Conservation (phyloP, 2,888 invertebrate genomes). For the Atherix ibis region DNA sequence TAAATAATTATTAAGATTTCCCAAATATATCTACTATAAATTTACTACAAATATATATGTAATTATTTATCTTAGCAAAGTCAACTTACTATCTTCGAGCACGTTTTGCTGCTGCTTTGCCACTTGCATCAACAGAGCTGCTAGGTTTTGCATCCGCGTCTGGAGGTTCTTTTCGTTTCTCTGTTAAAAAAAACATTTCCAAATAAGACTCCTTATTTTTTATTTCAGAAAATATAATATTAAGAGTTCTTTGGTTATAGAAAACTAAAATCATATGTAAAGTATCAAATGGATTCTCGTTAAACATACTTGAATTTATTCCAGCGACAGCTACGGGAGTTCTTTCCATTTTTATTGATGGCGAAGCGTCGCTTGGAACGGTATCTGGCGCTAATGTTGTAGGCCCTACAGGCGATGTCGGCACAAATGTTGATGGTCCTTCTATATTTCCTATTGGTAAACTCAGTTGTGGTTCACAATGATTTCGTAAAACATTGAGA, state of each 20-base stretch:
- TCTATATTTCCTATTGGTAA: slow-evolving; percentile 30
- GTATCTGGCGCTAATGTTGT: slow-evolving; percentile 34
- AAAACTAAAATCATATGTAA: too few species aligned
- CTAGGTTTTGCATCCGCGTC: slow-evolving; percentile 39
- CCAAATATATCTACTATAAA: too few species aligned
- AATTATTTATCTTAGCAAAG: too few species aligned
- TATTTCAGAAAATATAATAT: too few species aligned
- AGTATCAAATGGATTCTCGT: too few species aligned
- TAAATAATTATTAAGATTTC: not conserved
- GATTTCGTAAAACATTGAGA: slow-evolving; percentile 85
- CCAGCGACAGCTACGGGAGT: slow-evolving; percentile 23
- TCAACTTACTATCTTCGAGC: slow-evolving; percentile 68
- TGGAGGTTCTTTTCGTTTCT: slow-evolving; percentile 64
- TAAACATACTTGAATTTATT: slow-evolving; percentile 29
- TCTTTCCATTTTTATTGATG: slow-evolving; percentile 33
- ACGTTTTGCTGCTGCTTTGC: slow-evolving; percentile 44
- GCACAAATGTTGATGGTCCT: slow-evolving; percentile 26
- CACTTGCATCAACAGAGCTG: slow-evolving; percentile 28
- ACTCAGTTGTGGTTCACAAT: slow-evolving; percentile 71
- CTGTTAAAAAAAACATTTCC: slow-evolving; percentile 7
- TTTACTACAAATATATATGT: too few species aligned
- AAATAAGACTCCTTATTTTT: too few species aligned
- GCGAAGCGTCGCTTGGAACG: slow-evolving; percentile 20
- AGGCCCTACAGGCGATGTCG: slow-evolving; percentile 25
- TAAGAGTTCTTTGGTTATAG: too few species aligned